These are phyloP conservation scores for Tridacna crocea DNA, from an alignment of 2,888 invertebrate genomes.

Conservation along the genomic window DNA sequence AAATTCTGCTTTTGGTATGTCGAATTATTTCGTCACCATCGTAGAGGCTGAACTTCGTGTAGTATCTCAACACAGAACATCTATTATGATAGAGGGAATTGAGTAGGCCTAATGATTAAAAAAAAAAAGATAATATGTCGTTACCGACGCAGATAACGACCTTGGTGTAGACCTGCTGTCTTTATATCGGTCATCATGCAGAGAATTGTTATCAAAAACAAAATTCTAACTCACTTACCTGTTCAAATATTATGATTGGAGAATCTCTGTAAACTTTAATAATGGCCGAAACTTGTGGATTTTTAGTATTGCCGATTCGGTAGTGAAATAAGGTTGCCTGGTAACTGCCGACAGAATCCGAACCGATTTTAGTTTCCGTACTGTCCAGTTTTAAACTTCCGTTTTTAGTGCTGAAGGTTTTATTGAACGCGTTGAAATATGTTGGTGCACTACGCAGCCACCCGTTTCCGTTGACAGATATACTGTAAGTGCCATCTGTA, in stretches of 20 bases:
- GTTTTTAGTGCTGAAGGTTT: conserved; percentile 56
- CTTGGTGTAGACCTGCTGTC: no score
- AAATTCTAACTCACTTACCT: conserved; percentile 35
- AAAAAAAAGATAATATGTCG: no score
- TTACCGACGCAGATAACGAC: no score
- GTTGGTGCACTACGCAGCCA: conserved; percentile 66
- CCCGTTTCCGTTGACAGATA: background rate
- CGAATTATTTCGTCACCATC: no score
- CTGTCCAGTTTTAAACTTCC: conserved; percentile 48
- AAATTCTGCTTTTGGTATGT: no score
- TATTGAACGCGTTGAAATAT: conserved; percentile 61
- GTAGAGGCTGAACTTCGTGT: no score
- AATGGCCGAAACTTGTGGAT: conserved; percentile 33
- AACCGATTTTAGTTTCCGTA: conserved; percentile 25
- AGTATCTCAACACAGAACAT: no score
- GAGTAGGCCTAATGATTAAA: no score
- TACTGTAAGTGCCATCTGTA: conserved; percentile 4
- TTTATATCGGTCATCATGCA: no score
- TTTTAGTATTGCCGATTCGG: background rate
- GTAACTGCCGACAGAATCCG: conserved; percentile 54
- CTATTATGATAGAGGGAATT: no score
- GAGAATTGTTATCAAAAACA: no score
- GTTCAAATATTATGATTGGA: conserved; percentile 53
- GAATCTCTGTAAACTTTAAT: conserved; percentile 42
- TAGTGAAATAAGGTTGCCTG: conserved; percentile 36